Base-by-base conservation (phyloP, 2,797 vertebrate species). In the Amblyopsis hoosieri region DNA sequence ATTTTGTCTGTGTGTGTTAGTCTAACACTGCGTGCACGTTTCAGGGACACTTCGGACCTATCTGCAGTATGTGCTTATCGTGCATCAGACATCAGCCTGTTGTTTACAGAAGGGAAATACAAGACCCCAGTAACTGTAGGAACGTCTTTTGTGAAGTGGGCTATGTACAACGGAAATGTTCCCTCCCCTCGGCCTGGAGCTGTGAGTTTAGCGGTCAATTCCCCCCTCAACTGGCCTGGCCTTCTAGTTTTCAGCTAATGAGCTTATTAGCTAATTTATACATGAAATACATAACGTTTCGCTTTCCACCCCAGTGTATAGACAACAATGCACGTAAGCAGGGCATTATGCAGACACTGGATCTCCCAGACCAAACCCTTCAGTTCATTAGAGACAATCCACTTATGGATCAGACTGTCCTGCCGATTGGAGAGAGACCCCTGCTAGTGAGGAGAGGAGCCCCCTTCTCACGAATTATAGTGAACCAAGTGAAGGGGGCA, bases 161-260 rank as follows among this genome's bases (percentile, higher is more conserved):
- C 93, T 80, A 85, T 83, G 49, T 90, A 92, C 17, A 92, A 76
- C 2, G 88, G 90, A 68, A 89, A 93, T 0, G 71, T 94, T 51
- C 94, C 94, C 0, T 46, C 76, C 49, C 93, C 93, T 67, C 90
- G 91, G 13, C 94, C 93, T 0, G 94, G 92, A 89, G 87, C 91
- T 71, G 92, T 95, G 86, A 95, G 93, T 92, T 62, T 53, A 37
- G 33, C 1, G 48, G 9, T 57, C 50, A 19, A 46, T 8, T 60
- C 15, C 73, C 78, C 3, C 33, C 6, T 37, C 7, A 37, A 9
- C 7, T 37, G 7, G 33, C 33, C 33, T 37, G 8, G 8, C 7
- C 33, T 6, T 37, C 33, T 9, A 37, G 33, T 37, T 37, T 37
- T 7, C 7, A 37, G 33, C 33, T 9, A 57, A 57, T 14, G 7